Percentiles rank a stretch among this genome's conserved stretches.
Evolutionary conservation across 1,140 invertebrate genomes (phyloP).

Genomic region (Acromyrmex echinatior): DNA sequence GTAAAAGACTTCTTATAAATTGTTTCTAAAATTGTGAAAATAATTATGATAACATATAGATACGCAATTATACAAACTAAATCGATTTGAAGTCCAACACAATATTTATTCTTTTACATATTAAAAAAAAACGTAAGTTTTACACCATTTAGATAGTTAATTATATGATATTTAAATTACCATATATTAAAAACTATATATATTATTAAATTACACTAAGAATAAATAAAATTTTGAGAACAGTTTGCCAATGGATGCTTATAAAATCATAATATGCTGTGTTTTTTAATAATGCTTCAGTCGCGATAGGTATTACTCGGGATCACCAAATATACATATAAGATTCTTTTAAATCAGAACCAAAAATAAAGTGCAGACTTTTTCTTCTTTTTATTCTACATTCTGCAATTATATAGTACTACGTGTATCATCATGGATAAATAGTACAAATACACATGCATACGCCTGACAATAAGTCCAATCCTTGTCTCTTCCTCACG

Average conservation of each 20-base stretch:
- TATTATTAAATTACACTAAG: background rate
- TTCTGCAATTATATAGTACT: constrained; percentile 11
- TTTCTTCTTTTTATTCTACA: background rate
- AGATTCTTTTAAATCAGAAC: constrained; percentile 34
- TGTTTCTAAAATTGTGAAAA: background rate
- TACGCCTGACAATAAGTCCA: no score
- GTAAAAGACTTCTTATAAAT: background rate
- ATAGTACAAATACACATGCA: no score
- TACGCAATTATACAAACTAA: background rate
- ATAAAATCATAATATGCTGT: background rate
- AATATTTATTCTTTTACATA: background rate
- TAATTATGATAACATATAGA: background rate
- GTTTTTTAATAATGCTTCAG: background rate
- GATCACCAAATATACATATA: background rate
- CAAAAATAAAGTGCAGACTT: constrained; percentile 3
- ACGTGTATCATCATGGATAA: background rate
- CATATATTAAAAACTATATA: background rate
- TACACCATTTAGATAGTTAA: background rate
- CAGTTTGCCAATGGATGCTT: background rate
- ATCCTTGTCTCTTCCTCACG: no score
- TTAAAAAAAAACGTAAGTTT: background rate
- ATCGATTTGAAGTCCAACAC: background rate
- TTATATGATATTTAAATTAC: background rate
- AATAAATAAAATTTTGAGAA: background rate
- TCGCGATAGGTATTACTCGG: background rate